Evolutionary conservation across 2,113 vertebrate species (phyloP).

Genomic region (Gopherus flavomarginatus): DNA sequence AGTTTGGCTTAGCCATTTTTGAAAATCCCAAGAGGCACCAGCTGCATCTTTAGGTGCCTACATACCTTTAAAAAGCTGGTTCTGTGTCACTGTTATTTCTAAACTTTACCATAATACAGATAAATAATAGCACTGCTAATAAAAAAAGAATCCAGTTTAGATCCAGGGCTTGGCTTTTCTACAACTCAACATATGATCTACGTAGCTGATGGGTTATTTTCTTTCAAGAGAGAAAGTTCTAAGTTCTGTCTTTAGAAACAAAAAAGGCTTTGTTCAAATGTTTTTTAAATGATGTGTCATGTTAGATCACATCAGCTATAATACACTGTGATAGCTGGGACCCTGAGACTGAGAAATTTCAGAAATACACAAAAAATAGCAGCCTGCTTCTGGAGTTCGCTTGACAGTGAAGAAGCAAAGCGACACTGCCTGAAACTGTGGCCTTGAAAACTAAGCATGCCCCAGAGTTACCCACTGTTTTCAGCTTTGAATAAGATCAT

Average conservation of each 20-base stretch:
- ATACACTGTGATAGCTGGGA: not conserved
- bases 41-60: not conserved
- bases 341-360: not conserved
- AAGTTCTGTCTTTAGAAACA: not conserved
- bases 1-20: not conserved
- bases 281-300: not conserved
- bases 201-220: not conserved
- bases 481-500: not conserved
- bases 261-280: not conserved
- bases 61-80: not conserved
- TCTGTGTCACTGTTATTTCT: not conserved
- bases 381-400: not conserved
- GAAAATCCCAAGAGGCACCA: not conserved
- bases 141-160: not conserved
- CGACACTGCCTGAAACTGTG: not conserved
- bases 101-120: not conserved
- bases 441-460: not conserved
- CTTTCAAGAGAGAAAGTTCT: not conserved
- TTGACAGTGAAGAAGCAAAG: not conserved
- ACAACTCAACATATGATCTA: not conserved
- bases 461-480: not conserved
- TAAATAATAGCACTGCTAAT: not conserved
- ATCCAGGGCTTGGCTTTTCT: not conserved
- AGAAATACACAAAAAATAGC: not conserved
- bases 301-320: not conserved